Percentiles rank a stretch among this genome's conserved stretches.
These are phyloP conservation scores for Catamblyrhynchus diadema DNA, from an alignment of 2,797 vertebrate species.

Conservation along the genomic window DNA sequence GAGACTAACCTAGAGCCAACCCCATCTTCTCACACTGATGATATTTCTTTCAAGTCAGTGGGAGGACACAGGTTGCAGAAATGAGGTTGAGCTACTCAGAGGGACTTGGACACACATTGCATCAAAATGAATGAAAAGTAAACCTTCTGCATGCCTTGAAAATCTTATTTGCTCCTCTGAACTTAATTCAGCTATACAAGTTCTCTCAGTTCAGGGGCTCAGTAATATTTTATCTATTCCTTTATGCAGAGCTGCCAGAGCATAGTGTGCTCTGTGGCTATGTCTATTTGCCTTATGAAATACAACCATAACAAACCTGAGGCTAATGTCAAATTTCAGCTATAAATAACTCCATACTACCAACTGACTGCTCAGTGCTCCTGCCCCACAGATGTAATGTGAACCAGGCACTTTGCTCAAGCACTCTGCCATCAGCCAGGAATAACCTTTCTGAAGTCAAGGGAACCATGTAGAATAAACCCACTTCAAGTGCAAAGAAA, in stretches of 20 bases:
- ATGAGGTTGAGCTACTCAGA: constrained; percentile 8
- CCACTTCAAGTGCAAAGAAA: not conserved
- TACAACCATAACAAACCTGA: not conserved
- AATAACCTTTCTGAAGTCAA: not conserved
- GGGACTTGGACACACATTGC: constrained; percentile 22
- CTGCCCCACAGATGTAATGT: not conserved
- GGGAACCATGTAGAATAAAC: not conserved
- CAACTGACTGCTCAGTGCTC: not conserved
- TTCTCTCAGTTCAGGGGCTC: not conserved
- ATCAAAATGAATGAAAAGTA: constrained; percentile 27
- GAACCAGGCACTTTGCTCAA: not conserved
- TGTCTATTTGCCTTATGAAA: not conserved
- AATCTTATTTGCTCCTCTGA: constrained; percentile 32
- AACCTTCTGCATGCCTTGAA: not conserved
- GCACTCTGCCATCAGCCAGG: not conserved
- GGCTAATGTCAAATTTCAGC: not conserved
- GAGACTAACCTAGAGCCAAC: constrained; percentile 11
- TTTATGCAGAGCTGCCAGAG: not conserved
- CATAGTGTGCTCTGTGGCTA: not conserved
- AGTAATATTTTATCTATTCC: not conserved
- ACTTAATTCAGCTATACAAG: constrained; percentile 23
- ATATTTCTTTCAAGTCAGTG: constrained; percentile 37
- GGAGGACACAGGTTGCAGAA: not conserved
- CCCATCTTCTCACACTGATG: not conserved
- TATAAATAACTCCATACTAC: not conserved